Percentiles rank a stretch among this genome's conserved stretches.
phyloP scores from a whole-genome alignment of 2,113 vertebrate species.

The Corythoichthys haematopterus region DNA sequence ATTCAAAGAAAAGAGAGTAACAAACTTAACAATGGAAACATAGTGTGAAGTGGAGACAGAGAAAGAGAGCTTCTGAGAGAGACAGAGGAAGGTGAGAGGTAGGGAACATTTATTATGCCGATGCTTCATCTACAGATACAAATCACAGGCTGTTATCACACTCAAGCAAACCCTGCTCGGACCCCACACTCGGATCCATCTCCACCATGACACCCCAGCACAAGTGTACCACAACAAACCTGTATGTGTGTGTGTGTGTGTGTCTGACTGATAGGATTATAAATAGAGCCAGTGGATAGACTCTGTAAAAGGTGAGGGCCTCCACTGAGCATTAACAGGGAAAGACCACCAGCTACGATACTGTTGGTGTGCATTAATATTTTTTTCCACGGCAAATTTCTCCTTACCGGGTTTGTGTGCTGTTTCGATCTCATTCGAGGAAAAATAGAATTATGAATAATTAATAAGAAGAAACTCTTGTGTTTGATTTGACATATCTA shows the following conservation, averaged over 20 bases:
- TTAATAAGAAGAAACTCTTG: not conserved
- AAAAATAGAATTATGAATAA: conserved; percentile 8
- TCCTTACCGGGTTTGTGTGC: conserved; percentile 2
- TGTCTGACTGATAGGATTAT: conserved; percentile 61
- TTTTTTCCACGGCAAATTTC: conserved; percentile 12
- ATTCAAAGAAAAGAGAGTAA: not conserved
- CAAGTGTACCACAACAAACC: conserved; percentile 10
- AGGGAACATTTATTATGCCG: conserved; percentile 67
- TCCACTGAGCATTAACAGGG: conserved; percentile 53
- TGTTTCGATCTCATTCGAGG: conserved; percentile 6
- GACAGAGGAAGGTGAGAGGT: conserved; percentile 52
- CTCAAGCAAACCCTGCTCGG: conserved; percentile 62
- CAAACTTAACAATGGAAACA: conserved; percentile 22
- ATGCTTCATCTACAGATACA: conserved; percentile 72
- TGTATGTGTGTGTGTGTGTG: conserved; percentile 17
- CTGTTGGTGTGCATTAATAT: conserved; percentile 20
- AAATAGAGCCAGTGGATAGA: conserved; percentile 52
- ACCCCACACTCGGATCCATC: conserved; percentile 61
- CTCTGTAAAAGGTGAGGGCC: conserved; percentile 60
- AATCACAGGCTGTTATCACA: conserved; percentile 71
- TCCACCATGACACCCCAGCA: conserved; percentile 39
- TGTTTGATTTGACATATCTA: not conserved
- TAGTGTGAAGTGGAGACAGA: conserved; percentile 17
- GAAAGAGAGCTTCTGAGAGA: conserved; percentile 22
- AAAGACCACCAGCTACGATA: conserved; percentile 35